Conservation (phyloP, 2,113 vertebrate species). For the Anser brachyrhynchus region DNA sequence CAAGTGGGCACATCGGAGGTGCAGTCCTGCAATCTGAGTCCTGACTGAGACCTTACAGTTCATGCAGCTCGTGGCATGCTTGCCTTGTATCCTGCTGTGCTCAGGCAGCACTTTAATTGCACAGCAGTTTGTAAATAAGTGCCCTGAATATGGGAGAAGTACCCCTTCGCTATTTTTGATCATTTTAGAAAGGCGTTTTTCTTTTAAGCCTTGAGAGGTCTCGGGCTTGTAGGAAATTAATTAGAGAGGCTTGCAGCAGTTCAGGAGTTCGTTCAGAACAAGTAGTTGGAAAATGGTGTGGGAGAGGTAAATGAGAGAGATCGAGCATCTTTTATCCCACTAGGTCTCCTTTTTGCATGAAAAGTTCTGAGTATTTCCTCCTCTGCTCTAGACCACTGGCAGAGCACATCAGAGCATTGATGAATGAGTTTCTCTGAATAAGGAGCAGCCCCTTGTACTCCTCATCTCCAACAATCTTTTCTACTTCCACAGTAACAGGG, state of each 20-base stretch:
- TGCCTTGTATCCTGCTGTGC: not conserved
- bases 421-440: not conserved
- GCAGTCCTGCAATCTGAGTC: not conserved
- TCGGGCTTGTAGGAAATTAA: not conserved
- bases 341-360: not conserved
- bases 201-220: not conserved
- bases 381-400: not conserved
- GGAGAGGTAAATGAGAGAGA: not conserved
- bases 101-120: not conserved
- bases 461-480: not conserved
- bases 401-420: not conserved
- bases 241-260: not conserved
- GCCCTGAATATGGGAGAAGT: not conserved
- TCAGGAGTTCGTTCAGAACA: conserved; percentile 12
- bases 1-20: not conserved
- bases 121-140: not conserved
- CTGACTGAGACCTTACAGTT: accelerated
- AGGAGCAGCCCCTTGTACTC: not conserved
- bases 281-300: not conserved
- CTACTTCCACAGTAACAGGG: not conserved
- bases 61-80: not conserved
- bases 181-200: not conserved
- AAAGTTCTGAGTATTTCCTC: not conserved
- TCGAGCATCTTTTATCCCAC: not conserved
- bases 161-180: not conserved